Conservation (phyloP, 1,140 invertebrate genomes). For the Plutomurus gul region DNA sequence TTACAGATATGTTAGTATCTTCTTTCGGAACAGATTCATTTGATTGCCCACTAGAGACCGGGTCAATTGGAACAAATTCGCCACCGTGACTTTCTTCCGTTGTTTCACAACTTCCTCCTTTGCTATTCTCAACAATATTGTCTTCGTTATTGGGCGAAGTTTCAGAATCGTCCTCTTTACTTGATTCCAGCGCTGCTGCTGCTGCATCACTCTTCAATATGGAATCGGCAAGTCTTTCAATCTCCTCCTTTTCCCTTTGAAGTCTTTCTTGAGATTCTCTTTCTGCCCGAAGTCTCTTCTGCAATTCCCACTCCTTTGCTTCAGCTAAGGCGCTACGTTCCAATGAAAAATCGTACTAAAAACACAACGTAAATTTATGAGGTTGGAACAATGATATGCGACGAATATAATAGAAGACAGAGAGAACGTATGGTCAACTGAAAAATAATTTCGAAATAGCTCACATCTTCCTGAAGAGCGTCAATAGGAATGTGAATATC, state of each 20-base stretch:
- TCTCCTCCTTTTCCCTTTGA: background rate
- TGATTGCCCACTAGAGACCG: background rate
- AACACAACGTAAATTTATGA: too few relatives aligned
- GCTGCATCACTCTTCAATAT: background rate
- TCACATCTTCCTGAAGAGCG: conserved; percentile 48
- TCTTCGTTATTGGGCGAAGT: too few relatives aligned
- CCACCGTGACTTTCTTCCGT: background rate
- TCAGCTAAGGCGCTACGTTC: conserved; percentile 41
- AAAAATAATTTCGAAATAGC: background rate
- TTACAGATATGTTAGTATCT: too few relatives aligned
- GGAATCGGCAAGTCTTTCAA: background rate
- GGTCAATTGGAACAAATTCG: background rate
- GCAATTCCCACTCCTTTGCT: conserved; percentile 17
- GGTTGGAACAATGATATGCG: too few relatives aligned
- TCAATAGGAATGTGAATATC: conserved; percentile 51
- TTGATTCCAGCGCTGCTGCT: background rate
- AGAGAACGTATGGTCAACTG: background rate
- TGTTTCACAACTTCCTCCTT: background rate
- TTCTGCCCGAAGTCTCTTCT: conserved; percentile 4
- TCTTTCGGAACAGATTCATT: background rate
- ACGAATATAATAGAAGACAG: conserved; percentile 26
- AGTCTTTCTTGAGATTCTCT: background rate
- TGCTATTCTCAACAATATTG: too few relatives aligned
- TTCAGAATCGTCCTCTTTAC: background rate
- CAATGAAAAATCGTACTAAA: conserved; percentile 49